Evolutionary conservation across 2,888 invertebrate genomes (phyloP), one percentile per base, ranked within the genome.

Genomic region (Penaeus monodon): DNA sequence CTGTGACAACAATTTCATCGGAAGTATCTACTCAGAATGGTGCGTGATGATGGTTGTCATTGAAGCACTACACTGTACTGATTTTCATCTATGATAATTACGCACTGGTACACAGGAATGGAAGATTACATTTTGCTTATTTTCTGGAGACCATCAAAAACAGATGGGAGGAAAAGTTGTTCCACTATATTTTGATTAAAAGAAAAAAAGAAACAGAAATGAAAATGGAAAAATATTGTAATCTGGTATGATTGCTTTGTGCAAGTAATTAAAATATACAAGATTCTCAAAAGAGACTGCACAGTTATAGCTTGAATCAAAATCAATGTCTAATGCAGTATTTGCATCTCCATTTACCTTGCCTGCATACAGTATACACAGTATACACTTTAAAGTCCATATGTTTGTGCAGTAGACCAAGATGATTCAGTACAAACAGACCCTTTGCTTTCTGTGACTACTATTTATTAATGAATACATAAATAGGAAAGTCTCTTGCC

Each of bases 301-400:
- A 57, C 17, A 20, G 17, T 57, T 57, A 20, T 3, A 57, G 57
- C 27, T 65, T 33, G 79, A 33, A 79, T 79, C 64, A 27, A 38
- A 79, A 17, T 74, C 22, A 64, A 22, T 57, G 17, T 33, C 27
- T 63, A 63, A 22, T 79, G 64, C 64, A 79, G 33, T 33, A 27
- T 29, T n/a, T 63, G 29, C 64, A 66, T 38, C 24, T 65, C 66
- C 63, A 66, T 65, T 38, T 80, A 33, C 65, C 66, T 66, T 70
- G 27, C 33, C 81, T n/a, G 29, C 68, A 66, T 49, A 38, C 38
- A 81, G 81, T 81, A 81, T 70, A 81, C 81, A 70, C 57, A 70
- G 68, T 70, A 81, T 70, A 81, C 81, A 81, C 20, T 70, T 68
- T 44, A 49, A 73, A 24, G 66, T 49, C 27, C 57, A 57, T 57